Evolutionary conservation across 2,113 vertebrate species (phyloP).

Genomic region (Trematomus loennbergii): DNA sequence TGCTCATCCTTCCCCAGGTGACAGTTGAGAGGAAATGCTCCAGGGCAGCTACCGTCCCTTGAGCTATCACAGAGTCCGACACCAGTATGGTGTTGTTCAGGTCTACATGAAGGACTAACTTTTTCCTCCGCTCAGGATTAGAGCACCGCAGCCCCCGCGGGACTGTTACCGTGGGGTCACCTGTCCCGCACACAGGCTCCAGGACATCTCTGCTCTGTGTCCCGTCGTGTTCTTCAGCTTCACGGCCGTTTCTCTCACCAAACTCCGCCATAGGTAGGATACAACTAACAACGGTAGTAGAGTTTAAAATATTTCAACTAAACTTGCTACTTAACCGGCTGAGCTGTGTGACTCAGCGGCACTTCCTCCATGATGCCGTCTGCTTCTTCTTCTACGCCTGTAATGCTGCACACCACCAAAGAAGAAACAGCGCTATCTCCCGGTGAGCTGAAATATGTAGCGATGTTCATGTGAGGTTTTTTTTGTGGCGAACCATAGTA

Average conservation of each 20-base stretch:
- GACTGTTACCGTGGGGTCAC: conserved; percentile 4
- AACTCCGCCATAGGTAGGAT: conserved; percentile 39
- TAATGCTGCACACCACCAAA: neutral
- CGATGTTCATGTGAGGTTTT: neutral
- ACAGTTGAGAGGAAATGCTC: conserved; percentile 87
- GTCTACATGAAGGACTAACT: conserved; percentile 88
- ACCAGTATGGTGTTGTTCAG: conserved; percentile 91
- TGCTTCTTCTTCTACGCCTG: neutral
- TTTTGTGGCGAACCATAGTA: too few species aligned
- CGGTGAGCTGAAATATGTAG: neutral
- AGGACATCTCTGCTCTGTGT: neutral
- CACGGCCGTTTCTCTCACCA: neutral
- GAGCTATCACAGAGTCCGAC: conserved; percentile 85
- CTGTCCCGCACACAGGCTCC: neutral
- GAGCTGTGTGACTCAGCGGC: neutral
- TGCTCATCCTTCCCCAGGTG: conserved; percentile 85
- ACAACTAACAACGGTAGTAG: neutral
- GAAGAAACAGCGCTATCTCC: neutral
- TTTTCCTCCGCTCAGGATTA: conserved; percentile 46
- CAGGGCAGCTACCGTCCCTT: conserved; percentile 85
- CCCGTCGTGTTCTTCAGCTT: conserved; percentile 12
- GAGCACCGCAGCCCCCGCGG: neutral
- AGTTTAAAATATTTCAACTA: too few species aligned
- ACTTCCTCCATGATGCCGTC: neutral
- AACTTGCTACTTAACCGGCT: neutral